phyloP scores from a whole-genome alignment of 2,113 vertebrate genomes.

The Arizona elegans region DNA sequence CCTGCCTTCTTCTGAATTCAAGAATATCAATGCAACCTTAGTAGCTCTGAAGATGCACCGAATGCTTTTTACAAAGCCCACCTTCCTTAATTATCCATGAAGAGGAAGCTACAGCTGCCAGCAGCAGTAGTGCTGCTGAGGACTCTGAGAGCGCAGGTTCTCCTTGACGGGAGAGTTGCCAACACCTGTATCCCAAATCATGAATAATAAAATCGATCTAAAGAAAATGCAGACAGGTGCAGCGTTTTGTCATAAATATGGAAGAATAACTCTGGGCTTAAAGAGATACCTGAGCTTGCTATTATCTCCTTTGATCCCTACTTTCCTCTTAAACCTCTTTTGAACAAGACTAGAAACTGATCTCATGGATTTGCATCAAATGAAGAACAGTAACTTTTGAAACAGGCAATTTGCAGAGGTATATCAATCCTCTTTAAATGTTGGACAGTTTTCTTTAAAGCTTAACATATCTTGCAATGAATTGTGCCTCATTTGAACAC shows the following conservation, averaged over 20 bases:
- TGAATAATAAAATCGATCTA: slow-evolving; percentile 15
- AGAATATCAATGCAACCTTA: not conserved
- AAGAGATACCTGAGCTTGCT: not conserved
- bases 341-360: not conserved
- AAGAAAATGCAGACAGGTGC: not conserved
- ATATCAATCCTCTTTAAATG: not conserved
- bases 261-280: not conserved
- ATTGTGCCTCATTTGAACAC: not conserved
- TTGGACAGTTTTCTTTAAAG: not conserved
- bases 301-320: not conserved
- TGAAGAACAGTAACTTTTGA: not conserved
- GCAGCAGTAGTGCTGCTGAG: not conserved
- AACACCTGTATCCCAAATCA: slow-evolving; percentile 4
- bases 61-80: not conserved
- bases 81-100: slow-evolving; percentile 22
- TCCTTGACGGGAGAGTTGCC: not conserved
- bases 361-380: not conserved
- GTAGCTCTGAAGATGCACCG: not conserved
- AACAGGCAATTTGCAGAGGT: not conserved
- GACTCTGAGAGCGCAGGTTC: not conserved
- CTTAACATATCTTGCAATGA: not conserved
- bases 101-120: slow-evolving; percentile 1
- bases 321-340: not conserved
- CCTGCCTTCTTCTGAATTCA: not conserved
- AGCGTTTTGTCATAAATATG: not conserved